Percentiles rank a stretch among this genome's conserved stretches.
Conservation (phyloP, 2,888 invertebrate genomes). For the Epiblema foenella region DNA sequence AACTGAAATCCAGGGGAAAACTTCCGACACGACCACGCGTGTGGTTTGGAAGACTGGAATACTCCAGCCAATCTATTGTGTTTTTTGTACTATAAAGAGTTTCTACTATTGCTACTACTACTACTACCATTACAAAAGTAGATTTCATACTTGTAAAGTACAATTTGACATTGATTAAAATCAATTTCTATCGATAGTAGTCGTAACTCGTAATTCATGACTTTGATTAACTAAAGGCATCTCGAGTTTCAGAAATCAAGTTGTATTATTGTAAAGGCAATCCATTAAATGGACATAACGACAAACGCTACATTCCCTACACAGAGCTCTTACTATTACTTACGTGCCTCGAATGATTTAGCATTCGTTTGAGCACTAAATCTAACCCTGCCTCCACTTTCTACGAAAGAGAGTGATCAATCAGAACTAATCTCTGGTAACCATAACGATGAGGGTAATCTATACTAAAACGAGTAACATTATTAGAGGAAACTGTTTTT, state of each 20-base stretch:
- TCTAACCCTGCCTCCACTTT: constrained; percentile 5
- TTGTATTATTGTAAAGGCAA: constrained; percentile 1
- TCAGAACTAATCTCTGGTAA: neutral
- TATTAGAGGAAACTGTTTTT: neutral
- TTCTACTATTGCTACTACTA: too few species aligned
- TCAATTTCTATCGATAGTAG: neutral
- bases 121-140: neutral
- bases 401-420: constrained; percentile 1
- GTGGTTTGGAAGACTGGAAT: too few species aligned
- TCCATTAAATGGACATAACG: neutral
- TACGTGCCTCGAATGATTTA: constrained; percentile 14
- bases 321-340: constrained; percentile 10
- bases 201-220: neutral
- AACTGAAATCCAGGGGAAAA: too few species aligned
- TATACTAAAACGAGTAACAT: neutral
- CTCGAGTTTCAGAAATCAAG: neutral
- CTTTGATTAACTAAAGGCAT: neutral
- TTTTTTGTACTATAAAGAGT: too few species aligned
- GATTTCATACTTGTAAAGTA: neutral
- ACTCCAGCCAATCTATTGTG: too few species aligned
- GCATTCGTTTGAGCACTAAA: neutral
- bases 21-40: too few species aligned
- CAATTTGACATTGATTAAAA: neutral
- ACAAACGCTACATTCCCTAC: constrained; percentile 5
- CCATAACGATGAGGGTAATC: constrained; percentile 1